Evolutionary conservation across 2,113 vertebrate genomes (phyloP), one percentile per base, ranked within the genome.

Genomic region (Neolamprologus cancellatus): DNA sequence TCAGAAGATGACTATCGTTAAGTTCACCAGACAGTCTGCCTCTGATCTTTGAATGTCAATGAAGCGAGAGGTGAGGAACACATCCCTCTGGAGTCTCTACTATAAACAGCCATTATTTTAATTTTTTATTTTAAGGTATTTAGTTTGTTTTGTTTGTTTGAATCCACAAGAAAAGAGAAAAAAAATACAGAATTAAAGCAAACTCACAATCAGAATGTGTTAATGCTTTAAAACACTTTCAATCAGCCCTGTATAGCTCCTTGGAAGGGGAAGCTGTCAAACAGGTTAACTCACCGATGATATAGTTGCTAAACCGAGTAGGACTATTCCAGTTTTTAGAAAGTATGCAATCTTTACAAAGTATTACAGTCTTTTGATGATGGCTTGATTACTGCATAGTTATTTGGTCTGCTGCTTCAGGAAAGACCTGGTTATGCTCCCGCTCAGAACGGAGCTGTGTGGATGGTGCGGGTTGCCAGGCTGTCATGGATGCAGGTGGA

Each of bases 41-140:
- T 81, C 61, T 78, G 55, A 46, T 85, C 78, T 91, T 86, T 92
- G 78, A 80, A 13, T 55, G 36, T 64, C 81, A 86, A 4, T 74
- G 81, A 83, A 85, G 69, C 69, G n/a, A 46, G 52, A 66, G 23
- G 11, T 74, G 44, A 0, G 9, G 9, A 76, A 4, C 23, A 76
- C 15, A 12, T 76, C 23, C 23, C 25, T 8, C 69, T 76, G 69
- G 69, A 76, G 15, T 46, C 69, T 74, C 15, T 28, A 11, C 41
- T 6, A 32, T 28, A 17, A 28, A 46, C 69, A 74, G 14, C 2
- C 6, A 74, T 74, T 28, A 46, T 74, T 28, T 18, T 7, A 15
- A 3, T 18, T 76, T 76, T 12, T 12, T 71, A 23, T 48, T 48
- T 48, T 48, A 74, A 28, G 23, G 69, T 17, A 10, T 10, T 17